Percentiles rank a stretch among this genome's conserved stretches.
These are phyloP conservation scores for Microplitis deprimator DNA, from an alignment of 2,888 invertebrate species.

Conservation along the genomic window DNA sequence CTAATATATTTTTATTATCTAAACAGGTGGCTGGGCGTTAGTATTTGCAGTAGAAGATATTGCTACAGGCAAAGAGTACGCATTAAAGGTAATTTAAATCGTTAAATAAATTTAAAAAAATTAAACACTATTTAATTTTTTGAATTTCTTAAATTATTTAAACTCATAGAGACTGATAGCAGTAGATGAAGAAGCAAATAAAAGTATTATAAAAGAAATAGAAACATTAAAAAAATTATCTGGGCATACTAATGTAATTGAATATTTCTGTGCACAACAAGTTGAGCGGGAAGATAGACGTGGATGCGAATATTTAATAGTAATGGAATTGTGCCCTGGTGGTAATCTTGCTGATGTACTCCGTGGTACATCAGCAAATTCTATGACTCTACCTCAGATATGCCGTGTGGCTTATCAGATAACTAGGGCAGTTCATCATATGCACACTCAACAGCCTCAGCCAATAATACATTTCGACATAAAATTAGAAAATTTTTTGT, in stretches of 20 bases:
- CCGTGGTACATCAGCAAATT: slow-evolving; percentile 55
- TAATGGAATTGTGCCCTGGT: slow-evolving; percentile 95
- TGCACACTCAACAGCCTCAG: slow-evolving; percentile 89
- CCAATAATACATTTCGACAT: slow-evolving; percentile 97
- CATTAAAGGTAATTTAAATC: slow-evolving; percentile 81
- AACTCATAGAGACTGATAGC: slow-evolving; percentile 80
- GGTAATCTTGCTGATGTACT: slow-evolving; percentile 67
- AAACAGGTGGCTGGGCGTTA: slow-evolving; percentile 94
- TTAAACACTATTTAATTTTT: slow-evolving; percentile 1
- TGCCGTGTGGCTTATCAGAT: slow-evolving; percentile 93
- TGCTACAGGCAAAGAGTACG: slow-evolving; percentile 89
- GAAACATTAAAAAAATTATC: slow-evolving; percentile 88
- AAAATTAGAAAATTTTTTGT: slow-evolving; percentile 95
- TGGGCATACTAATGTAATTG: slow-evolving; percentile 93
- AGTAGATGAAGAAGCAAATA: slow-evolving; percentile 85
- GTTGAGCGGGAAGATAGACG: slow-evolving; percentile 63
- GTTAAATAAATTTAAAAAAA: slow-evolving; percentile 2
- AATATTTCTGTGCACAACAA: slow-evolving; percentile 85
- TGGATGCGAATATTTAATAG: slow-evolving; percentile 84
- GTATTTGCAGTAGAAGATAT: slow-evolving; percentile 95
- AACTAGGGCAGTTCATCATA: slow-evolving; percentile 90
- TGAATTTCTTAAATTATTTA: slow-evolving; percentile 18
- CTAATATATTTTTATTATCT: slow-evolving; percentile 47
- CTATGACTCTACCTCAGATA: slow-evolving; percentile 80
- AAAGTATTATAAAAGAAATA: slow-evolving; percentile 86